Base-by-base conservation (phyloP, 1,140 invertebrate genomes). In the Rhynchophorus ferrugineus region DNA sequence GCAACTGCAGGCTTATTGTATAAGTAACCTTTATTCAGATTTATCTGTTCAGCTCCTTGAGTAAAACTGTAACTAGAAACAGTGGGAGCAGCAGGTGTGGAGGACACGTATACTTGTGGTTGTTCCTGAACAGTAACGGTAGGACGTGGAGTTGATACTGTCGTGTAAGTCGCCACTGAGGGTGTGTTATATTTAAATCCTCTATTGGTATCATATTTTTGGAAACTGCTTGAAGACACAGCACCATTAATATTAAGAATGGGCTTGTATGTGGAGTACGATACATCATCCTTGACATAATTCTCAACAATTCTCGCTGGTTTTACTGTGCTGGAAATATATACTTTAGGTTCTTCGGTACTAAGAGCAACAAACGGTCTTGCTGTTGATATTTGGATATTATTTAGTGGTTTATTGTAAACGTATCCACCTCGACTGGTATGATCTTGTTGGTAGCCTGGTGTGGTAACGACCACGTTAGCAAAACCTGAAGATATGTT, bases 1-100 rank as follows among this genome's bases (percentile, higher is more conserved):
- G 62, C 61, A 16, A 70, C 60, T 35, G 47, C 62, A n/a, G 73
- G 73, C 59, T 69, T 70, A 1, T 65, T 58, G 42, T 73, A 72
- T 20, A 62, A 60, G 44, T 74, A 73, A 14, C 71, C 70, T 14
- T 57, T 59, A 36, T 62, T 44, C n/a, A n/a, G n/a, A n/a, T n/a
- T n/a, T n/a, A n/a, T n/a, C 37, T 37, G 34, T 1, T 45, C 13
- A 3, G 33, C 13, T 22, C 45, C 34, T 34, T 47, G 44, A 11
- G 13, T 38, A 16, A 24, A 54, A 16, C 35, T 38, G 11, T 42
- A 42, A 20, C 24, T 34, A 2, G 37, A 39, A 9, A 51, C 18
- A 38, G 34, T 14, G 19, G 55, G 44, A 2, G 47, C 13, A 22
- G 22, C 42, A 2, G 44, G 21, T 5, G 58, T 58, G 9, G 56